Conservation (phyloP, 2,797 vertebrate species). For the Urocyon cinereoargenteus region DNA sequence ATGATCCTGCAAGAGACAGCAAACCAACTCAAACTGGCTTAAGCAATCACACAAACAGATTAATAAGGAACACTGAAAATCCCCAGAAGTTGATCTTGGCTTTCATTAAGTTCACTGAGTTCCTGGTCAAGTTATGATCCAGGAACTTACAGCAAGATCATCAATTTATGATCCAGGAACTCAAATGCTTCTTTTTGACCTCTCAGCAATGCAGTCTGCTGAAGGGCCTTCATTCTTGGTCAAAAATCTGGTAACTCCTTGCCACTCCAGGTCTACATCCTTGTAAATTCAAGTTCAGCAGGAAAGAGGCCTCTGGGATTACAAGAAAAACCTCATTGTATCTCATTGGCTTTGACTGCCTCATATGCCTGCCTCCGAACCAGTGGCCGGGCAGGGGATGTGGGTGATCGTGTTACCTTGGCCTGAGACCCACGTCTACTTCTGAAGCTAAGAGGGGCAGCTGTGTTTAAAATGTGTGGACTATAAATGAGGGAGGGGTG, state of each 20-base stretch:
- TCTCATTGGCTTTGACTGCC: neutral
- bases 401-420: neutral
- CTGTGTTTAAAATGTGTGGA: neutral
- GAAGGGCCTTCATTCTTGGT: neutral
- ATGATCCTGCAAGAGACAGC: neutral
- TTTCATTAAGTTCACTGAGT: neutral
- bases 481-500: neutral
- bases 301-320: neutral
- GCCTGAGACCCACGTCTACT: no score
- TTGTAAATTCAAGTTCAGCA: neutral
- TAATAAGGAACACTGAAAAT: neutral
- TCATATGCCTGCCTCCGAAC: neutral
- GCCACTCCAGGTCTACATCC: neutral
- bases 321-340: neutral
- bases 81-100: neutral
- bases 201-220: neutral
- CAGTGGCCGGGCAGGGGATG: neutral
- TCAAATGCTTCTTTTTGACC: neutral
- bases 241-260: neutral
- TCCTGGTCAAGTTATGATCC: neutral
- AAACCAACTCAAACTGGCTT: neutral
- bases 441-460: neutral
- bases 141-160: neutral
- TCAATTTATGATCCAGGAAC: neutral
- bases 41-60: neutral